phyloP scores from a whole-genome alignment of 1,140 invertebrate genomes.

The Drosophila jambulina region DNA sequence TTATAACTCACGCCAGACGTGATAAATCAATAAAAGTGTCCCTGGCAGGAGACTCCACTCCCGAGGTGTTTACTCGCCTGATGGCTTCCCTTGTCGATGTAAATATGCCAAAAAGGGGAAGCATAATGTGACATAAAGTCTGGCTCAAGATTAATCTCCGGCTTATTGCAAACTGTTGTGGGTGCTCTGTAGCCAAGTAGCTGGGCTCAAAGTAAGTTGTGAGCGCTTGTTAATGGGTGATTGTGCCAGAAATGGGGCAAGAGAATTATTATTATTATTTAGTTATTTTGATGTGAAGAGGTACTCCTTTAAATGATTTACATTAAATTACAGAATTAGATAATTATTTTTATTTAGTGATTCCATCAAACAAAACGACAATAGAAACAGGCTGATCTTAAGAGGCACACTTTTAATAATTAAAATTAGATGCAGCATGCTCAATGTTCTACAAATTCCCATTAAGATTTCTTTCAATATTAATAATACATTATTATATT shows the following conservation, averaged over 20 bases:
- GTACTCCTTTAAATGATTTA: no score
- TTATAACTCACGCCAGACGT: slow-evolving; percentile 67
- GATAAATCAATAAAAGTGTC: slow-evolving; percentile 77
- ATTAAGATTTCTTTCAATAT: background rate
- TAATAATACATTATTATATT: background rate
- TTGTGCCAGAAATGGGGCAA: background rate
- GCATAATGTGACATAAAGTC: slow-evolving; percentile 61
- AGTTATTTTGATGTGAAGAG: background rate
- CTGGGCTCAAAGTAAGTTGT: slow-evolving; percentile 6
- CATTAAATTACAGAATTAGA: no score
- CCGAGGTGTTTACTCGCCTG: slow-evolving; percentile 56
- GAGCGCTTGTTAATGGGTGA: slow-evolving; percentile 2
- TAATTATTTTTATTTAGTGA: no score
- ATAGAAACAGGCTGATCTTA: no score
- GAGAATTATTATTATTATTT: background rate
- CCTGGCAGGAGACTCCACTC: slow-evolving; percentile 40
- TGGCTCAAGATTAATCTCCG: slow-evolving; percentile 55
- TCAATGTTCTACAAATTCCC: no score
- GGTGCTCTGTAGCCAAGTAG: slow-evolving; percentile 16
- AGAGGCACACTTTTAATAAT: no score
- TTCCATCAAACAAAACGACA: no score
- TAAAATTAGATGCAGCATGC: background rate
- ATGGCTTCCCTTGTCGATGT: slow-evolving; percentile 53
- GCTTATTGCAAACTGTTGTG: slow-evolving; percentile 35
- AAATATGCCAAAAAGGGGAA: slow-evolving; percentile 57